Evolutionary conservation across 2,888 invertebrate genomes (phyloP).

Genomic region (Sycophila texana): DNA sequence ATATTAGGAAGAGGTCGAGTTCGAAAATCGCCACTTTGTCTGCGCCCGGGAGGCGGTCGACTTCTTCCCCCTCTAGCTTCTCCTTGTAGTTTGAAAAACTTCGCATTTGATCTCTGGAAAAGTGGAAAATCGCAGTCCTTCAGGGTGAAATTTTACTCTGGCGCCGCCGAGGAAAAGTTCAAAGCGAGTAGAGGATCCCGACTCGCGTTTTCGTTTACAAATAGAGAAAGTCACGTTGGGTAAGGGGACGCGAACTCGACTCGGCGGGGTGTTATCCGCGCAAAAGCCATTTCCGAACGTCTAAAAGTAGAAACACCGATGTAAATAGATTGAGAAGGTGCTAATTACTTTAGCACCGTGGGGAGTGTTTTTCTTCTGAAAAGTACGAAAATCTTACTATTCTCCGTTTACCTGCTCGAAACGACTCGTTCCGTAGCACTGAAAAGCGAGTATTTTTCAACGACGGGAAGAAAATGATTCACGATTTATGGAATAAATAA

Average conservation of each 20-base stretch:
- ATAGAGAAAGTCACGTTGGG: slow-evolving; percentile 25
- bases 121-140: slow-evolving; percentile 42
- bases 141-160: slow-evolving; percentile 27
- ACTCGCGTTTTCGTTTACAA: slow-evolving; percentile 26
- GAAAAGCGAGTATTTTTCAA: too few species aligned
- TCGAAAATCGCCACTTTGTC: slow-evolving; percentile 33
- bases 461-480: too few species aligned
- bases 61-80: too few species aligned
- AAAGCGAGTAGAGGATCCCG: slow-evolving; percentile 25
- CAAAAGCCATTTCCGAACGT: slow-evolving; percentile 39
- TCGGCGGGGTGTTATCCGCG: background rate
- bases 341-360: slow-evolving; percentile 19
- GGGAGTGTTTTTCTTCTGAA: background rate
- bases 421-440: too few species aligned
- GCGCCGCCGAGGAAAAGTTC: slow-evolving; percentile 33
- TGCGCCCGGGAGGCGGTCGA: too few species aligned
- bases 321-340: slow-evolving; percentile 21
- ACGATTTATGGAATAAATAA: too few species aligned
- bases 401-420: too few species aligned
- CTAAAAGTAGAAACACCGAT: slow-evolving; percentile 23
- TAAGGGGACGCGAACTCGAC: background rate
- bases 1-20: slow-evolving; percentile 13
- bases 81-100: slow-evolving; percentile 36
- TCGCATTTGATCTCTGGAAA: slow-evolving; percentile 41
- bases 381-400: background rate